Evolutionary conservation across 1,140 invertebrate species (phyloP), one percentile per base, ranked within the genome.

Genomic region (Drosophila sp.): DNA sequence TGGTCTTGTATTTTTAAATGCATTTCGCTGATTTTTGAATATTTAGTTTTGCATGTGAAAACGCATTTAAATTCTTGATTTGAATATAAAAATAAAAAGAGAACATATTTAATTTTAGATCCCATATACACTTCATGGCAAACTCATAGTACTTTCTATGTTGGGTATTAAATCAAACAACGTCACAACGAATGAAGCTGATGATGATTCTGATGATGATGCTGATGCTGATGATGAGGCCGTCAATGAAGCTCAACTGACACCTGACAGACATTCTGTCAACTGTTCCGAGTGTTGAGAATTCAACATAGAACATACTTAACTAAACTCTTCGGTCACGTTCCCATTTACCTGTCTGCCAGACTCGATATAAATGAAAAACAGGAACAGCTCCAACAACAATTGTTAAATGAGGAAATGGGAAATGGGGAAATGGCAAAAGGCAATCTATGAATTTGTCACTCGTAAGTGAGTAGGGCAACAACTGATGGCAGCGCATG

Each of bases 381-480:
- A 32, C 54, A 43, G 29, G 8, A 43, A 43, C 25, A 43, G 14
- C 2, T 9, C 14, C 5, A 29, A 18, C 36, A 40, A 8, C 40
- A 61, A 48, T 46, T 48, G 16, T 51, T 25, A 50, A 38, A 38
- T 45, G 50, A n/a, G 46, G 18, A 14, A 9, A 16, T 14, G 13
- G 43, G 38, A n/a, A n/a, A n/a, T n/a, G n/a, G n/a, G 46, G 18
- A 14, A 9, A 16, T 14, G 13, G 43, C 27, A 57, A 57, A 66
- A 63, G 58, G 38, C 59, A 76, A 40, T 40, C 40, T 59, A 65
- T 59, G 50, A 41, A 87, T 69, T 73, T 73, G 74, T 69, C 74
- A 77, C 51, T 56, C 18, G 18, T 46, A 54, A 77, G 58, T 77
- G 70, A 77, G 71, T 63, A 69, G 69, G 57, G 73, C 56, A 61